Conservation (phyloP, 2,113 vertebrate species). For the Crocuta crocuta region DNA sequence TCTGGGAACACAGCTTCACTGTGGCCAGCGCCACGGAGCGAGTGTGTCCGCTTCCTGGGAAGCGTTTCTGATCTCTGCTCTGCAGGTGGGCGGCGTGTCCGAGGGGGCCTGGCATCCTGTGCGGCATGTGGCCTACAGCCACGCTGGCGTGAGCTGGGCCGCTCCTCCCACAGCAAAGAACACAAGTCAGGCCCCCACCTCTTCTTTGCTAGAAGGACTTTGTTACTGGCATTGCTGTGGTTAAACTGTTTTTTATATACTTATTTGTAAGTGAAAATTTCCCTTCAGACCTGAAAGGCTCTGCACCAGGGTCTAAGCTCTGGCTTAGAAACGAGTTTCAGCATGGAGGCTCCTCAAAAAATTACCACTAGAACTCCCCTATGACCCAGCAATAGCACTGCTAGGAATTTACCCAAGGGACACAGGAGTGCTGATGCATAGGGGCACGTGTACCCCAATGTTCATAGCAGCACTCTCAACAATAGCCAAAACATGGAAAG, state of each 20-base stretch:
- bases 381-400: too few relatives aligned
- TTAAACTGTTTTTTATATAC: not conserved
- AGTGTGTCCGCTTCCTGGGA: not conserved
- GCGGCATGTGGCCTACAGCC: not conserved
- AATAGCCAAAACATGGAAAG: too few relatives aligned
- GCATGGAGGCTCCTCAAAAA: too few relatives aligned
- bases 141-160: rapidly evolving
- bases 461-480: too few relatives aligned
- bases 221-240: not conserved
- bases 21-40: rapidly evolving
- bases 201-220: not conserved
- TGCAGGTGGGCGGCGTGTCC: rapidly evolving
- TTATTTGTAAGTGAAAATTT: not conserved
- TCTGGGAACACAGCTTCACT: rapidly evolving
- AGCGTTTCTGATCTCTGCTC: rapidly evolving
- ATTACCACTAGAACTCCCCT: too few relatives aligned
- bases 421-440: too few relatives aligned
- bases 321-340: not conserved
- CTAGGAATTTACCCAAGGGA: too few relatives aligned
- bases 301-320: not conserved
- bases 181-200: rapidly evolving
- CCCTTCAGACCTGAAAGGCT: not conserved
- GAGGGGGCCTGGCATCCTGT: rapidly evolving
- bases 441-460: too few relatives aligned
- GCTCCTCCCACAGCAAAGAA: not conserved